Evolutionary conservation across 2,888 invertebrate genomes (phyloP), one percentile per base, ranked within the genome.

Genomic region (Electrophaes corylata): DNA sequence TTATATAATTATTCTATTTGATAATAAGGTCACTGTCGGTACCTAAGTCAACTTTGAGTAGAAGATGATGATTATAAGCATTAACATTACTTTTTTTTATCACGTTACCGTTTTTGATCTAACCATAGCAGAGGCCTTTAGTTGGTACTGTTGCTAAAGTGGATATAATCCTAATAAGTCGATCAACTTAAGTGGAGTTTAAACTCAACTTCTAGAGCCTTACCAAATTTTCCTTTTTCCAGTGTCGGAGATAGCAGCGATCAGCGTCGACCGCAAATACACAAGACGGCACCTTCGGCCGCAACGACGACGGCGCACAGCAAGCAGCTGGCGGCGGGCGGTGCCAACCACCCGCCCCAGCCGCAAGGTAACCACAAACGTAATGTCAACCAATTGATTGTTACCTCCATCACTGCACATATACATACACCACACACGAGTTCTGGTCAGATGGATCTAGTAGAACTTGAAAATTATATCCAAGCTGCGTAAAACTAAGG

Each of bases 281-380:
- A 81, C 81, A 80, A 78, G 77, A 83, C 86, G 83, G 85, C 86
- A 68, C 83, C 84, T 72, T 84, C 88, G 87, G 86, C 84, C 88
- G 77, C 84, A 78, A 93, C 94, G 91, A 95, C 96, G 94, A 95
- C 96, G 94, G 95, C 95, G 83, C 95, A 95, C 93, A 94, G 95
- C 92, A 95, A 95, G 91, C 95, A 95, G 92, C 94, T 95, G 91
- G 94, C 95, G 92, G 96, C 96, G 86, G 94, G 94, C 91, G 94
- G 94, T 91, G 93, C 93, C 88, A 94, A 93, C 93, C 94, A 89
- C 90, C 92, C 92, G 91, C 90, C 94, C 93, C 94, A 94, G 94
- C 91, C 91, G 91, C 91, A 91, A 90, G 91, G 91, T 90, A 91
- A 87, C 89, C 83, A 82, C 83, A 91, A 91, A 90, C 91, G 91